phyloP scores from a whole-genome alignment of 2,113 vertebrate genomes.

The Salvelinus namaycush region DNA sequence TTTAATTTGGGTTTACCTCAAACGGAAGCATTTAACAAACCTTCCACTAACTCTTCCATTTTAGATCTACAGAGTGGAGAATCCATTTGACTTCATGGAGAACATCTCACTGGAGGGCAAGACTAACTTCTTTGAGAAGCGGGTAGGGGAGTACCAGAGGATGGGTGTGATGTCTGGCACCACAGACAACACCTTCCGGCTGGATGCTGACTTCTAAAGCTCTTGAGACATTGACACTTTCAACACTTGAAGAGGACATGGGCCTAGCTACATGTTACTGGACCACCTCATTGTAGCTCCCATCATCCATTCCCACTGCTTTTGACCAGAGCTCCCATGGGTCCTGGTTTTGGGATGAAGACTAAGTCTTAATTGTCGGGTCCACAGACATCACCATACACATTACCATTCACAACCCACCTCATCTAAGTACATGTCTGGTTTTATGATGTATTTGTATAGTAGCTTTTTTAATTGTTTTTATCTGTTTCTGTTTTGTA shows the following conservation, averaged over 20 bases:
- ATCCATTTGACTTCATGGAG: slow-evolving; percentile 99
- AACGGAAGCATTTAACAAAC: too few species aligned
- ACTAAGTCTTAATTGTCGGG: neutral
- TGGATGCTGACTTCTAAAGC: slow-evolving; percentile 92
- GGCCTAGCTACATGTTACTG: neutral
- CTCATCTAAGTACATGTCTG: too few species aligned
- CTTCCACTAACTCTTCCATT: neutral
- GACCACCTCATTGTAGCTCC: neutral
- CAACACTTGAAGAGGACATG: slow-evolving; percentile 29
- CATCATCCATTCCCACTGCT: too few species aligned
- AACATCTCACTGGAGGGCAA: slow-evolving; percentile 98
- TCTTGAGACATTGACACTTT: neutral
- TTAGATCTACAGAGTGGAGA: slow-evolving; percentile 87
- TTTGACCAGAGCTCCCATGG: too few species aligned
- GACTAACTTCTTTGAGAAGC: slow-evolving; percentile 99
- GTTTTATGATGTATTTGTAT: too few species aligned
- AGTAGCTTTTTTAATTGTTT: too few species aligned
- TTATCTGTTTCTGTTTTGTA: too few species aligned
- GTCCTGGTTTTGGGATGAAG: too few species aligned
- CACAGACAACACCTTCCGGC: slow-evolving; percentile 88
- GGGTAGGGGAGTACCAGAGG: slow-evolving; percentile 95
- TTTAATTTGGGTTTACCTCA: too few species aligned
- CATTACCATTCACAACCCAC: too few species aligned
- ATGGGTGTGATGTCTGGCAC: slow-evolving; percentile 94
- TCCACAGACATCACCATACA: too few species aligned